Base-by-base conservation (phyloP, 35 echinoderm and acorn worm genomes). In the Stichopus chloronotus region DNA sequence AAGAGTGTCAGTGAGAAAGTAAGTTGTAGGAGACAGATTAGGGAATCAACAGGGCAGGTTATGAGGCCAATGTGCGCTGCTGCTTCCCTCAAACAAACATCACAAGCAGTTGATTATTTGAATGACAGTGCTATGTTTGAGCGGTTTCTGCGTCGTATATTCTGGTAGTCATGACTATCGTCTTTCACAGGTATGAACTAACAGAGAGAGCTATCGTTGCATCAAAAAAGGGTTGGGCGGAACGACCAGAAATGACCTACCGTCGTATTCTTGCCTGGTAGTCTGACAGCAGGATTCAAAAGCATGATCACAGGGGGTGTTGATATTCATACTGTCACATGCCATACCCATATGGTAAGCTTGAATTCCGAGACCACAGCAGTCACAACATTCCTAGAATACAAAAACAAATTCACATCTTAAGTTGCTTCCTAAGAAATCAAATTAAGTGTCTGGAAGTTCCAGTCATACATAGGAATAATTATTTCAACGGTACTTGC, bases 311-410 rank as follows among this genome's bases (percentile, higher is more conserved):
- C 96, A 97, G 19, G 86, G 55, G 72, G 91, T 93, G 4, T 92
- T 92, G 8, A 94, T 82, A 52, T 21, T 94, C 81, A 89, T 90
- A n/a, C 77, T 52, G 19, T 94, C 89, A 79, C 96, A 97, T 16
- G 94, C 91, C 5, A 93, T 91, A 58, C 87, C 91, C 86, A 81
- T 72, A 53, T 87, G 78, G 78, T 91, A 95, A 9, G 96, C 96
- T 13, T 84, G 25, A 8, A 97, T 88, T 57, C 96, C 96, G 79
- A 97, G 93, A 54, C 92, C 96, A 90, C 96, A 97, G 79, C 96
- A 97, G 22, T 97, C 88, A 91, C 96, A 97, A 72, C 96, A 97
- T 86, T 92, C 94, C 96, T 97, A 87, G 16, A 94, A 76, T 63
- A 65, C 59, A 85, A 87, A 23, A 68, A 71, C 61, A 89, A 89